Conservation (phyloP, 2,113 vertebrate species). For the Diphyllodes magnificus region DNA sequence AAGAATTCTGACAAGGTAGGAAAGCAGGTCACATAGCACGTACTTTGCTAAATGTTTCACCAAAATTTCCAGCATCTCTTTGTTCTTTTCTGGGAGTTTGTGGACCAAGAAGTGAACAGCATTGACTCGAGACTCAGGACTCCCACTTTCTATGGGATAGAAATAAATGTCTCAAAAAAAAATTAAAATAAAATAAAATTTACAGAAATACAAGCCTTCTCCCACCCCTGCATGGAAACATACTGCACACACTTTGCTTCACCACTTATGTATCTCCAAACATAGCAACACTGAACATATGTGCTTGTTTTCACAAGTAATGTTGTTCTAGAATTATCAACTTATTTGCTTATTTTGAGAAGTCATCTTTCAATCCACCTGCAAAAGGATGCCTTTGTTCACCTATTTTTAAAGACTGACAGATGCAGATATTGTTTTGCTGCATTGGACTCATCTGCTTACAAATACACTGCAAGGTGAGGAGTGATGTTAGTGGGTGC, state of each 20-base stretch:
- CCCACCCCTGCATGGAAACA: not conserved
- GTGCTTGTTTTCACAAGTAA: not conserved
- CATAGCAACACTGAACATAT: not conserved
- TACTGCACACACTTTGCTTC: not conserved
- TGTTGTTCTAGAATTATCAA: not conserved
- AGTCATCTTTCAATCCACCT: not conserved
- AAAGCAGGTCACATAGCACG: constrained; percentile 50
- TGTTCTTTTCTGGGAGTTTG: constrained; percentile 94
- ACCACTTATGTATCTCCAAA: not conserved
- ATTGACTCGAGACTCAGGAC: constrained; percentile 88
- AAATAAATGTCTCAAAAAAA: not conserved
- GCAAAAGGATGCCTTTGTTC: not conserved
- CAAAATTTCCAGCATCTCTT: constrained; percentile 90
- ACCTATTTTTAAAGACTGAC: not conserved
- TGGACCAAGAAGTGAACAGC: constrained; percentile 93
- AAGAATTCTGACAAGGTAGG: not conserved
- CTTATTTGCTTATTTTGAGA: not conserved
- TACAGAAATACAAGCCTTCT: not conserved
- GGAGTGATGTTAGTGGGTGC: not conserved
- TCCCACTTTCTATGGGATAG: constrained; percentile 81
- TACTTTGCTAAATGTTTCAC: constrained; percentile 96
- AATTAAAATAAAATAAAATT: not conserved
- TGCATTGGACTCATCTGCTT: not conserved
- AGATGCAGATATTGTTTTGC: not conserved
- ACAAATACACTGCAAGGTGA: not conserved